Percentiles rank a stretch among this genome's conserved stretches.
These are phyloP conservation scores for Tipula confusa DNA, from an alignment of 2,888 invertebrate genomes.

Conservation along the genomic window DNA sequence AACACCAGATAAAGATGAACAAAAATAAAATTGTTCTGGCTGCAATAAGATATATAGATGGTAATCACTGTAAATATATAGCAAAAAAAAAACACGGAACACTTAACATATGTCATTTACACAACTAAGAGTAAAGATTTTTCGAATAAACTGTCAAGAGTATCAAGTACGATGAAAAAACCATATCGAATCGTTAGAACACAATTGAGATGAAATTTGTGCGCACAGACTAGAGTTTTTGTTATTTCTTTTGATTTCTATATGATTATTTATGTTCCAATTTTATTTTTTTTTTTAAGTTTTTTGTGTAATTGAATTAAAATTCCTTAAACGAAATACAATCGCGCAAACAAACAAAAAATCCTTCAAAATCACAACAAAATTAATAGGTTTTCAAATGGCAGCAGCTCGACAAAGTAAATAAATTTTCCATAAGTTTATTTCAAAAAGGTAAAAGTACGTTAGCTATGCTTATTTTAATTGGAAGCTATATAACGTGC, in stretches of 20 bases:
- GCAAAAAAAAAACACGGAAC: neutral
- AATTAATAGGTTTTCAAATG: neutral
- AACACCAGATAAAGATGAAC: neutral
- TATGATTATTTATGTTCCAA: neutral
- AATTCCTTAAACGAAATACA: neutral
- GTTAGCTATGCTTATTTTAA: neutral
- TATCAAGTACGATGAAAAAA: neutral
- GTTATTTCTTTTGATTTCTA: too few species aligned
- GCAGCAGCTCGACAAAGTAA: neutral
- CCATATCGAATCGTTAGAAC: conserved; percentile 6
- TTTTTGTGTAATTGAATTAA: neutral
- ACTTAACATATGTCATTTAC: neutral
- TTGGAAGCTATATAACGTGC: conserved; percentile 13
- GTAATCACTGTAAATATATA: neutral
- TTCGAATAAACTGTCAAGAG: neutral
- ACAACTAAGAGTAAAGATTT: neutral
- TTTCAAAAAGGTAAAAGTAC: conserved; percentile 4
- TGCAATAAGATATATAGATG: neutral
- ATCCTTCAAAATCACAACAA: conserved; percentile 12
- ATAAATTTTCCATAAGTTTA: neutral
- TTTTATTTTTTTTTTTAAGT: neutral
- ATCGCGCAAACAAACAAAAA: neutral
- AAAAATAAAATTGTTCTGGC: neutral
- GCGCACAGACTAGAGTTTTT: neutral
- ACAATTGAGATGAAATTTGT: neutral